phyloP scores from a whole-genome alignment of 30 jellyfish, hydroid and myxozoan genomes.

The Cassiopea xamachana region DNA sequence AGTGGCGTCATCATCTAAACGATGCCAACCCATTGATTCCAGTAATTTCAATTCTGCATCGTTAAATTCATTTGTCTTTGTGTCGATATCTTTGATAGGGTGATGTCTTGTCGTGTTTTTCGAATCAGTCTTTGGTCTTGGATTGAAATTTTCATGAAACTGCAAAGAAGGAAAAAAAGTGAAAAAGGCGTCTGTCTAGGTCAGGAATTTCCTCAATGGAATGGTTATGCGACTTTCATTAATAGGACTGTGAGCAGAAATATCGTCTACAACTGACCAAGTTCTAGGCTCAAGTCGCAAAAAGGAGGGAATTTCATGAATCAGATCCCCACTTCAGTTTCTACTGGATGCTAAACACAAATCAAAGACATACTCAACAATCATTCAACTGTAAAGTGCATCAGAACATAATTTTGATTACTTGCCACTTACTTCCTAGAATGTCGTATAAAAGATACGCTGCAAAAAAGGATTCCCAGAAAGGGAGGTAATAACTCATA shows the following conservation, averaged over 20 bases:
- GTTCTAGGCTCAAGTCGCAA: too few relatives aligned
- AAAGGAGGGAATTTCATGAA: too few relatives aligned
- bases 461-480: not conserved
- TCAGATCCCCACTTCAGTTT: too few relatives aligned
- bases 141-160: conserved; percentile 57
- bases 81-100: not conserved
- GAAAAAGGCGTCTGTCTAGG: not conserved
- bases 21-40: conserved; percentile 95
- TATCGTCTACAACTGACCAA: too few relatives aligned
- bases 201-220: not conserved
- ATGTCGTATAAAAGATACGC: too few relatives aligned
- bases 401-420: too few relatives aligned
- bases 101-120: conserved; percentile 54
- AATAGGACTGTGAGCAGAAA: too few relatives aligned
- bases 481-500: not conserved
- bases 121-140: conserved; percentile 44
- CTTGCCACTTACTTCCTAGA: too few relatives aligned
- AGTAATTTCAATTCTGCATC: conserved; percentile 90
- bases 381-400: too few relatives aligned
- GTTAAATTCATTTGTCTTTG: conserved; percentile 63
- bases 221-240: too few relatives aligned
- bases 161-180: not conserved
- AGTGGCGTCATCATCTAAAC: conserved; percentile 53
- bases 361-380: too few relatives aligned
- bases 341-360: too few relatives aligned